These are phyloP conservation scores for Fringilla coelebs DNA, from an alignment of 2,797 vertebrate genomes.

Conservation along the genomic window DNA sequence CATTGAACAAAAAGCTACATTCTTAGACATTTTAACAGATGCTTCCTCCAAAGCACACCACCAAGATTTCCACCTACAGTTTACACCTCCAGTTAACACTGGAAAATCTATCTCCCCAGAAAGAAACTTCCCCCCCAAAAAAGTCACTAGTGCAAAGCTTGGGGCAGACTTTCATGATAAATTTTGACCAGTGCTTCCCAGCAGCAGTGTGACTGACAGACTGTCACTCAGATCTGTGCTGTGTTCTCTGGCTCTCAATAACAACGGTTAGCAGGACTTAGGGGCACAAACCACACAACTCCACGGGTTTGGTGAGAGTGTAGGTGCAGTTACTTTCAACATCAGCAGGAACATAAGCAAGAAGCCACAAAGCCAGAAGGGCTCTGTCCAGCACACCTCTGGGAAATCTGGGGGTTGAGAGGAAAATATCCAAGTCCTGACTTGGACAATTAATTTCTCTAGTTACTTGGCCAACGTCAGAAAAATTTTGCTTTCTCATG, in stretches of 20 bases:
- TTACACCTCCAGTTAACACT: not conserved
- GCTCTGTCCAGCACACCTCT: not conserved
- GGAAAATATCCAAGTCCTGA: not conserved
- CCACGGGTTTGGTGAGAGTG: not conserved
- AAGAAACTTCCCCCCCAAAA: not conserved
- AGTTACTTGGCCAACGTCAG: not conserved
- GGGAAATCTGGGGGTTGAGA: not conserved
- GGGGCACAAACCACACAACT: not conserved
- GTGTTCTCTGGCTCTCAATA: not conserved
- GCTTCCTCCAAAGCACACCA: not conserved
- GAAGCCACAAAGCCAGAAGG: not conserved
- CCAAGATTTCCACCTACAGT: not conserved
- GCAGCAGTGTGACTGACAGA: fast-evolving
- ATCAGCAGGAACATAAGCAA: not conserved
- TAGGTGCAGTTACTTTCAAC: not conserved
- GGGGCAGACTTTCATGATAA: not conserved
- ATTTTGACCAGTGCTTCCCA: not conserved
- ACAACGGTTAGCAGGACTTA: not conserved
- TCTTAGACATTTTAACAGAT: not conserved
- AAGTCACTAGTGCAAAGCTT: not conserved
- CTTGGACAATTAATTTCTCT: not conserved
- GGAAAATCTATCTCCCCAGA: not conserved
- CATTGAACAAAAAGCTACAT: slow-evolving; percentile 2
- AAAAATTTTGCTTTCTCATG: not conserved
- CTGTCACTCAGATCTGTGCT: not conserved